Evolutionary conservation across 2,888 invertebrate genomes (phyloP).

Genomic region (Diadromus collaris): DNA sequence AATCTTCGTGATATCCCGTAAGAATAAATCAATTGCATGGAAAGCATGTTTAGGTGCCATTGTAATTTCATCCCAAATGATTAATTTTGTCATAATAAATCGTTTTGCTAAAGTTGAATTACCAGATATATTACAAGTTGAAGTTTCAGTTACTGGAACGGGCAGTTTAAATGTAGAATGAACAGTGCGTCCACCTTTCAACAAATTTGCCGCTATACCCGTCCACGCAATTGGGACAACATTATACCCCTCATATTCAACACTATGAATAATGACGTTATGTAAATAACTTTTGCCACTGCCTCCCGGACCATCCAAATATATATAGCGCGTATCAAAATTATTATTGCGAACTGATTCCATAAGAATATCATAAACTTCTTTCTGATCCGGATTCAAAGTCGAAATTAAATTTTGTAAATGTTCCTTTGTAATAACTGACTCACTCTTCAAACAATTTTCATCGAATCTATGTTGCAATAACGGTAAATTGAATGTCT

Average conservation of each 20-base stretch:
- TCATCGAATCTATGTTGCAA: too few relatives aligned
- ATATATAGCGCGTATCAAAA: too few relatives aligned
- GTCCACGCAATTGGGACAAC: slow-evolving; percentile 4
- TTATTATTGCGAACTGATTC: too few relatives aligned
- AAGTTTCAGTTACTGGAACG: slow-evolving; percentile 7
- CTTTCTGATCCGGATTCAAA: too few relatives aligned
- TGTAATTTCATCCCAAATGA: slow-evolving; percentile 61
- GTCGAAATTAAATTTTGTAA: not conserved
- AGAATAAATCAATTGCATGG: too few relatives aligned
- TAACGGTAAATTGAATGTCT: slow-evolving; percentile 12
- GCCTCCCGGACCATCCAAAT: slow-evolving; percentile 23
- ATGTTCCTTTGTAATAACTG: not conserved
- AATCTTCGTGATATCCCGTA: slow-evolving; percentile 14
- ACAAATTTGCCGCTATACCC: slow-evolving; percentile 15
- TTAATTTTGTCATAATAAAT: slow-evolving; percentile 30
- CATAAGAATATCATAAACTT: slow-evolving; percentile 14
- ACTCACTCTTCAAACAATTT: too few relatives aligned
- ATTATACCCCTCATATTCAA: not conserved
- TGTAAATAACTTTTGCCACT: slow-evolving; percentile 46
- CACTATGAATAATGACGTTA: slow-evolving; percentile 3
- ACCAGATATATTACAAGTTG: slow-evolving; percentile 37
- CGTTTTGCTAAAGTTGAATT: slow-evolving; percentile 30
- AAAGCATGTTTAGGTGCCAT: too few relatives aligned
- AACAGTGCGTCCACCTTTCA: not conserved
- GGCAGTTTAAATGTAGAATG: slow-evolving; percentile 39